A percentile compares a stretch with the other conserved stretches of the same genome.
phyloP scores from a whole-genome alignment of 2,888 invertebrate genomes.

The Macrosoma leucophasiata region DNA sequence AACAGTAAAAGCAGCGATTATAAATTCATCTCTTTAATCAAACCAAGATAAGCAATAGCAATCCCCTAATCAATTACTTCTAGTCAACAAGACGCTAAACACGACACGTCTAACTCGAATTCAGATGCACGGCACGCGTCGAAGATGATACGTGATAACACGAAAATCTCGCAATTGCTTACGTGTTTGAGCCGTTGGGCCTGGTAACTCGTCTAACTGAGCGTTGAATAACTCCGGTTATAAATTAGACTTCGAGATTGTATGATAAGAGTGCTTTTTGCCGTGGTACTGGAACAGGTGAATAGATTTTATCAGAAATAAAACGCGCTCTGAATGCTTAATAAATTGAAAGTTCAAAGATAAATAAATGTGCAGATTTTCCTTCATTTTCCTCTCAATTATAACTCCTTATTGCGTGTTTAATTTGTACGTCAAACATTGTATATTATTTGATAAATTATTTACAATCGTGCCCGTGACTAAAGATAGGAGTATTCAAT shows the following conservation, averaged over 20 bases:
- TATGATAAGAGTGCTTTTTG: slow-evolving; percentile 67
- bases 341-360: slow-evolving; percentile 27
- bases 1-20: no score
- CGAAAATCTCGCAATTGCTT: slow-evolving; percentile 75
- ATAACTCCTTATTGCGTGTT: no score
- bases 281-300: slow-evolving; percentile 52
- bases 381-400: no score
- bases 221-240: slow-evolving; percentile 67
- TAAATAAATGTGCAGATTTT: no score
- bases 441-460: no score
- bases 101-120: slow-evolving; percentile 30
- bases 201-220: slow-evolving; percentile 48
- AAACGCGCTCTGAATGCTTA: slow-evolving; percentile 59
- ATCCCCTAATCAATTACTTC: no score
- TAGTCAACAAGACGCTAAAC: slow-evolving; percentile 48
- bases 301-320: slow-evolving; percentile 69
- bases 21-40: no score
- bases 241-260: slow-evolving; percentile 66
- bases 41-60: no score
- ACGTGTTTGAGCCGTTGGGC: slow-evolving; percentile 59
- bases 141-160: slow-evolving; percentile 75
- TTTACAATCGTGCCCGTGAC: no score
- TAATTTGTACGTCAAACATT: no score
- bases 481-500: no score
- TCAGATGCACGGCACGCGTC: slow-evolving; percentile 59